phyloP scores from a whole-genome alignment of 2,113 vertebrate genomes.

The Tachycineta bicolor region DNA sequence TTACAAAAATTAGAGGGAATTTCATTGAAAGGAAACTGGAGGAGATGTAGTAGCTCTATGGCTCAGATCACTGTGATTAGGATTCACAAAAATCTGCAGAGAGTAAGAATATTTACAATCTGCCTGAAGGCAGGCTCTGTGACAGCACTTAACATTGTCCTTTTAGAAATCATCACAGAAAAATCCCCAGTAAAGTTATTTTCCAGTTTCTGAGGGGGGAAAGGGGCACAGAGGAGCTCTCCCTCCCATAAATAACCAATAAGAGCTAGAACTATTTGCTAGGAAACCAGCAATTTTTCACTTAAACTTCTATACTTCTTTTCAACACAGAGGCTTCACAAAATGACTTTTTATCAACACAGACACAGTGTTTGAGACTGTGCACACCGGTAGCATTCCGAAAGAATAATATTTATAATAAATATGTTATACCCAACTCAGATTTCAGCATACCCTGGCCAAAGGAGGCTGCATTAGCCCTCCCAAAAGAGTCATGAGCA shows the following conservation, averaged over 20 bases:
- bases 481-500: fast-evolving
- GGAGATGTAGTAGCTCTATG: neutral
- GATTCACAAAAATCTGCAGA: neutral
- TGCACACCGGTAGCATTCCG: fast-evolving
- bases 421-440: no score
- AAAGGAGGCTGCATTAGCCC: neutral
- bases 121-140: neutral
- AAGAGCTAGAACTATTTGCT: neutral
- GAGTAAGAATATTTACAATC: neutral
- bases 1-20: neutral
- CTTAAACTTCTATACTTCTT: neutral
- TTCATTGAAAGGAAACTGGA: neutral
- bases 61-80: neutral
- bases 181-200: neutral
- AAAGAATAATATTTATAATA: neutral
- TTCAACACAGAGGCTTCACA: neutral
- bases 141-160: neutral
- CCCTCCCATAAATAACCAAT: neutral
- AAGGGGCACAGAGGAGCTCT: neutral
- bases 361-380: neutral
- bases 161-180: neutral
- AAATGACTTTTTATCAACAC: neutral
- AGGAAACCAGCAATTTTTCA: neutral
- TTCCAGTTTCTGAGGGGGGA: neutral
- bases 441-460: neutral